Evolutionary conservation across 2,113 vertebrate genomes (phyloP).

Genomic region (Phylloscopus trochilus): DNA sequence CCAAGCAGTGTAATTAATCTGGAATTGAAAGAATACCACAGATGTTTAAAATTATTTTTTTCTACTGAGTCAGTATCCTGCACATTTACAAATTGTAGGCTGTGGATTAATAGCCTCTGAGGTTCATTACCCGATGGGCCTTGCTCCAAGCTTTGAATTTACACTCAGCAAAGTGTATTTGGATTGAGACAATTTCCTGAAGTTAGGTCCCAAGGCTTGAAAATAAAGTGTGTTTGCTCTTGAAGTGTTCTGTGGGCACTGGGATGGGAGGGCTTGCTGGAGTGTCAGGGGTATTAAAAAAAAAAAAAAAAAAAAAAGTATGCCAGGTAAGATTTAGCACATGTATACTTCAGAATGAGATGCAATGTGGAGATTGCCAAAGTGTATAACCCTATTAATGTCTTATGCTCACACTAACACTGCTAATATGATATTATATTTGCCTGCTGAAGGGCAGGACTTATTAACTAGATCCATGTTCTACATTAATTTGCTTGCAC

Average conservation of each 20-base stretch:
- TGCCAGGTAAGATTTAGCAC: not conserved
- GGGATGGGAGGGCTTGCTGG: not conserved
- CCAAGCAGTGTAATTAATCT: constrained; percentile 76
- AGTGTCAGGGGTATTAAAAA: not conserved
- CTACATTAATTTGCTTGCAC: not conserved
- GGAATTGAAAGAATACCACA: constrained; percentile 78
- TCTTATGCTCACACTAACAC: not conserved
- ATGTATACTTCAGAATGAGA: not conserved
- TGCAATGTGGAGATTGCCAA: not conserved
- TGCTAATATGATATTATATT: not conserved
- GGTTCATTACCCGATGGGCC: constrained; percentile 48
- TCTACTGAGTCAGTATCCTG: constrained; percentile 73
- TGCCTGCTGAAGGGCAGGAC: not conserved
- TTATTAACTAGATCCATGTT: not conserved
- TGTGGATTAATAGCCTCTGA: constrained; percentile 71
- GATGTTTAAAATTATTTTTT: constrained; percentile 82
- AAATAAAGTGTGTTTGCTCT: constrained; percentile 39
- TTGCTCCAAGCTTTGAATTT: constrained; percentile 63
- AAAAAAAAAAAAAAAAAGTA: not conserved
- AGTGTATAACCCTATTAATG: not conserved
- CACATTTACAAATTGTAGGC: constrained; percentile 75
- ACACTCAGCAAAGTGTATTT: constrained; percentile 52
- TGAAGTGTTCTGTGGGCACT: not conserved
- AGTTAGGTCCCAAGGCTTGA: constrained; percentile 22
- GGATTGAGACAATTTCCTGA: constrained; percentile 47